A percentile compares a stretch with the other conserved stretches of the same genome.
Conservation (phyloP, 2,113 vertebrate species). For the Menidia beryllina region DNA sequence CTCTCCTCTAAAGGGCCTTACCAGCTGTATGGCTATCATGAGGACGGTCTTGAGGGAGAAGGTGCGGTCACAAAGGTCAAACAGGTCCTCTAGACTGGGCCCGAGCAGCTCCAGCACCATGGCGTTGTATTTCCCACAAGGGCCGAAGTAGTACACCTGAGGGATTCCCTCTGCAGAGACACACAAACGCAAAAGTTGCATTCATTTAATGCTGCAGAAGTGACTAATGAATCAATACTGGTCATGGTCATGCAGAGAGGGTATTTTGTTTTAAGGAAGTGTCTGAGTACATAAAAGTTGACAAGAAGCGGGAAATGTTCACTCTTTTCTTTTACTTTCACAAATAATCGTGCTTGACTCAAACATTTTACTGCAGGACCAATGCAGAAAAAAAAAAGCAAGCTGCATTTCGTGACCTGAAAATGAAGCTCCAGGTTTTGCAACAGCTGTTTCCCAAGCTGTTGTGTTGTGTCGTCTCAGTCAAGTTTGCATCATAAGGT, state of each 20-base stretch:
- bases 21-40: conserved; percentile 99
- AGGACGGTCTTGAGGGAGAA: conserved; percentile 99
- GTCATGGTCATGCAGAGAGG: too few relatives aligned
- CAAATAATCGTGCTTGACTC: too few relatives aligned
- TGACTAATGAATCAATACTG: too few relatives aligned
- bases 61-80: conserved; percentile 96
- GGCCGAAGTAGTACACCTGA: conserved; percentile 99
- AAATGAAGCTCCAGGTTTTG: too few relatives aligned
- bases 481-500: background rate
- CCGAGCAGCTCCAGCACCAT: conserved; percentile 98
- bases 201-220: too few relatives aligned
- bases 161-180: conserved; percentile 93
- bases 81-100: conserved; percentile 97
- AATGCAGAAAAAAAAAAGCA: too few relatives aligned
- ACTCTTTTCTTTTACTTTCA: too few relatives aligned
- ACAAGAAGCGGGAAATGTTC: too few relatives aligned
- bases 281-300: too few relatives aligned
- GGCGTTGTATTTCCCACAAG: conserved; percentile 98
- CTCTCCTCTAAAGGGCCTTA: conserved; percentile 68
- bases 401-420: too few relatives aligned
- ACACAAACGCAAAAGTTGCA: conserved; percentile 20
- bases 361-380: too few relatives aligned
- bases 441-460: background rate
- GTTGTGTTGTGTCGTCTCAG: background rate
- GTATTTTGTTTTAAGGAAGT: too few relatives aligned